These are phyloP conservation scores for Tortricodes alternella DNA, from an alignment of 2,888 invertebrate genomes.

Conservation along the genomic window DNA sequence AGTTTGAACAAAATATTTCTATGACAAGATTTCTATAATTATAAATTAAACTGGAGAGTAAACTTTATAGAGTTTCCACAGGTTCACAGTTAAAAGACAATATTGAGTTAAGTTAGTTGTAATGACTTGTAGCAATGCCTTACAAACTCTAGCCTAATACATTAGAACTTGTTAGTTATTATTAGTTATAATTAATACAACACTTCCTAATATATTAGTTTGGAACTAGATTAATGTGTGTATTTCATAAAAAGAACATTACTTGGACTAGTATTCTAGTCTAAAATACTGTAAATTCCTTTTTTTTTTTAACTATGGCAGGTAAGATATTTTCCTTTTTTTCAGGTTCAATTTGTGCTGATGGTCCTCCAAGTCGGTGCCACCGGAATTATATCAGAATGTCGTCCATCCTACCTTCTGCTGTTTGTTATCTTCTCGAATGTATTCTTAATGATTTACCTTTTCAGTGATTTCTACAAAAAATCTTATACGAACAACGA, in stretches of 20 bases:
- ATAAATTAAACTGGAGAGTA: no score
- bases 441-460: not conserved
- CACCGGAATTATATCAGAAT: not conserved
- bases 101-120: no score
- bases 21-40: no score
- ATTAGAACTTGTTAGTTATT: no score
- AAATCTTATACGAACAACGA: not conserved
- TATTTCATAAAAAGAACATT: no score
- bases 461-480: not conserved
- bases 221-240: no score
- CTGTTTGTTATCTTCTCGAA: not conserved
- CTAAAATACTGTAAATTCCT: not conserved
- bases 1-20: no score
- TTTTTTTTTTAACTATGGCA: not conserved
- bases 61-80: no score
- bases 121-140: no score
- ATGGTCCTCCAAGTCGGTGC: not conserved
- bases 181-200: not conserved
- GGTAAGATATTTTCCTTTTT: not conserved
- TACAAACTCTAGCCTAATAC: no score
- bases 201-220: no score
- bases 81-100: no score
- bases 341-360: constrained; percentile 1
- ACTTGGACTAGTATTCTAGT: not conserved
- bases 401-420: not conserved